Percentiles rank a stretch among this genome's conserved stretches.
Evolutionary conservation across 2,888 invertebrate genomes (phyloP).

Genomic region (Arrhopalites spinosus): DNA sequence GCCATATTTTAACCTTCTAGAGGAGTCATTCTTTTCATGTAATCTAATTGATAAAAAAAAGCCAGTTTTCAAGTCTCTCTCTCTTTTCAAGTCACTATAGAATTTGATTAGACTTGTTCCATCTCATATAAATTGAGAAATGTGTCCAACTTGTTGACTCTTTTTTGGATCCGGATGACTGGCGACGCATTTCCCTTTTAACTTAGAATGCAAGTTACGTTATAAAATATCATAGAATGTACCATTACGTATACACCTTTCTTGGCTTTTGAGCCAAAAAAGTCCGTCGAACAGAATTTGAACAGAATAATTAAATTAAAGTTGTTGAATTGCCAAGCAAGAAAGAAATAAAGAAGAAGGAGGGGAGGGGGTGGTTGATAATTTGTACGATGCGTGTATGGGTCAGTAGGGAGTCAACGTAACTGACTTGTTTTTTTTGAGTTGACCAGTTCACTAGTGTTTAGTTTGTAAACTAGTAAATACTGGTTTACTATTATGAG

Average conservation of each 20-base stretch:
- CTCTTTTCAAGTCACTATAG: background rate
- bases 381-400: no score
- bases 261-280: no score
- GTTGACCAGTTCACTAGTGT: background rate
- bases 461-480: background rate
- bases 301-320: no score
- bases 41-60: background rate
- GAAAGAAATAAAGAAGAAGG: no score
- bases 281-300: no score
- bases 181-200: constrained; percentile 18
- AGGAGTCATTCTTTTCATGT: background rate
- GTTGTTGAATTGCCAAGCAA: no score
- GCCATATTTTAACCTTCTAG: no score
- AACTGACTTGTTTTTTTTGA: background rate
- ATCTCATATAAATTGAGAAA: no score
- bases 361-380: no score
- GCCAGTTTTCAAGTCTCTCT: background rate
- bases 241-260: background rate
- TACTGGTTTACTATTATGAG: background rate
- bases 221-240: background rate
- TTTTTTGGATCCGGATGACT: constrained; percentile 15
- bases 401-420: no score
- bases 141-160: no score
- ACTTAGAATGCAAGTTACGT: constrained; percentile 3
- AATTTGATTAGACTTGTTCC: background rate